Base-by-base conservation (phyloP, 2,888 invertebrate genomes). In the Eilema caniola region DNA sequence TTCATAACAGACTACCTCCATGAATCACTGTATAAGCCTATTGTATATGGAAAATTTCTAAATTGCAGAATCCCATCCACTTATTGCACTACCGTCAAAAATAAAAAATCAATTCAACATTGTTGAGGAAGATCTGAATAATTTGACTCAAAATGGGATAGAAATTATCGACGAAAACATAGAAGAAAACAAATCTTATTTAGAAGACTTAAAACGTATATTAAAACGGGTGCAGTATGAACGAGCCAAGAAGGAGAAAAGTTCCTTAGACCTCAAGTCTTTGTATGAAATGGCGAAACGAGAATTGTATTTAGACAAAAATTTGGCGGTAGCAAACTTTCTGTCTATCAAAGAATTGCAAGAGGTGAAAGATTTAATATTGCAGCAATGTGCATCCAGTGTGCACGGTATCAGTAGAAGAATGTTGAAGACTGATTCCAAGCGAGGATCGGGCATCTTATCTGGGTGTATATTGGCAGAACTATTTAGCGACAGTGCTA, bases 111-210 rank as follows among this genome's bases (percentile, higher is more conserved):
- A 89, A 69, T 91, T 89, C 72, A 80, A 90, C 60, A 85, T 93
- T 24, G 70, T 76, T 7, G 86, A 88, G n/a, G 85, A 87, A 2
- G 90, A 92, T 60, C 72, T 91, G 0, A 82, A 85, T 24, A 88
- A 88, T 61, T 70, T 90, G 0, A 88, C 86, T 69, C 88, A 90
- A 23, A 92, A 90, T 67, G 93, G 93, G 75, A 88, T 95, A 3
- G 94, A 95, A 83, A 92, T 94, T 14, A 93, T 95, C 37, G 95
- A 94, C 79, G 86, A 83, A 2, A 89, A 88, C 56, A 87, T 93
- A 79, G 74, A 85, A 0, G 91, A 90, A 71, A 94, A 95, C 82
- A 86, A 86, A 80, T 83, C 90, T 3, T 92, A 93, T 72, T 80
- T 95, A 25, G 88, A 93, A n/a, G 93, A 92, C 71, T 83, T 95